A percentile compares a stretch with the other conserved stretches of the same genome.
These are phyloP conservation scores for Trichogramma dendrolimi DNA, from an alignment of 2,888 invertebrate species.

Conservation along the genomic window DNA sequence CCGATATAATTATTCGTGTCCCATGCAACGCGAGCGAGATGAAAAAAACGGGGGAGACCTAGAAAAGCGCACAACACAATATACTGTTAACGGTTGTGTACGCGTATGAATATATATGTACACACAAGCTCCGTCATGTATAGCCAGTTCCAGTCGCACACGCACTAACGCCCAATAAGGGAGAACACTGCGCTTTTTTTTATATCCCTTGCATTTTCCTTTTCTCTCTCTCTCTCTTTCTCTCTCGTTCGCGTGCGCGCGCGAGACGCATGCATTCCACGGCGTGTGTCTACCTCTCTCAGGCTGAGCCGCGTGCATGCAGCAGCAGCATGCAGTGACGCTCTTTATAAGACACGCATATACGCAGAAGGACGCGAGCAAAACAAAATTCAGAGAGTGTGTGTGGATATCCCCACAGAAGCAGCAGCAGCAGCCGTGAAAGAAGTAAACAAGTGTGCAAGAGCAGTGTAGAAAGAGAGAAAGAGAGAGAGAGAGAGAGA, in stretches of 20 bases:
- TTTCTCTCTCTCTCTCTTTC: neutral
- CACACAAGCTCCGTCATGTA: too few species aligned
- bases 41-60: too few species aligned
- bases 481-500: constrained; percentile 17
- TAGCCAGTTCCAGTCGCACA: neutral
- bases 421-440: neutral
- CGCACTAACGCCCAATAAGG: neutral
- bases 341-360: constrained; percentile 6
- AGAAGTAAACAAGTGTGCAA: neutral
- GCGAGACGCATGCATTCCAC: constrained; percentile 10
- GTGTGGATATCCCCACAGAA: too few species aligned
- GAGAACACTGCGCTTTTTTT: too few species aligned
- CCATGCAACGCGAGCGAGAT: too few species aligned
- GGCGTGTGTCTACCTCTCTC: constrained; percentile 5
- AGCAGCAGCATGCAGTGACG: constrained; percentile 41
- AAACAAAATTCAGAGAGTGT: constrained; percentile 25
- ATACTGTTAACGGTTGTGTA: too few species aligned
- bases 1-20: too few species aligned
- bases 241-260: neutral
- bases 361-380: constrained; percentile 29
- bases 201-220: too few species aligned
- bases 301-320: constrained; percentile 7
- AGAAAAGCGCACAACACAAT: too few species aligned
- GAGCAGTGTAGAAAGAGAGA: constrained; percentile 10
- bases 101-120: too few species aligned